Conservation (phyloP, 2,797 vertebrate species). For the Sebastolobus alascanus region DNA sequence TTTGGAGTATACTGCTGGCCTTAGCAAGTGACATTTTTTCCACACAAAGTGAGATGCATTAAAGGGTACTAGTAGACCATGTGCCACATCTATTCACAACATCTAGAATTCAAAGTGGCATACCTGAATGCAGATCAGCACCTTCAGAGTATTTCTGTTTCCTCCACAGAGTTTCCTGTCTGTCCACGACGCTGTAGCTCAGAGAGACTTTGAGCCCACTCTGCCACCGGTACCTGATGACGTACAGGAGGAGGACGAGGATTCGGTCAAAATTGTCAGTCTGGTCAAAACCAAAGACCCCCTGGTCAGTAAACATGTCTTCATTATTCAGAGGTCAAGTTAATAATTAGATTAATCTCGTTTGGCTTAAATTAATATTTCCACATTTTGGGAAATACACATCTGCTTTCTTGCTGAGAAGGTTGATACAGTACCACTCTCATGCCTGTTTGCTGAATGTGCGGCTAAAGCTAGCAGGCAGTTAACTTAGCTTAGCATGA, state of each 20-base stretch:
- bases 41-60: constrained; percentile 1
- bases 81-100: neutral
- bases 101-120: neutral
- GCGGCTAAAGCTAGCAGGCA: neutral
- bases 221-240: constrained; percentile 90
- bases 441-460: neutral
- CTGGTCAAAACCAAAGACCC: constrained; percentile 95
- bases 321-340: neutral
- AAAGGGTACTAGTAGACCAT: neutral
- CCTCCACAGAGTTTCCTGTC: constrained; percentile 88
- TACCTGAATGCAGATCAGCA: neutral
- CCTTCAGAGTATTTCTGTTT: constrained; percentile 20
- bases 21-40: neutral
- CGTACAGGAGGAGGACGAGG: constrained; percentile 90
- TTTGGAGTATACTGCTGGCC: neutral
- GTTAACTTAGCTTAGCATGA: neutral
- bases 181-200: constrained; percentile 93
- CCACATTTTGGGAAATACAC: fast-evolving
- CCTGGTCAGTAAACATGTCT: constrained; percentile 85
- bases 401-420: neutral
- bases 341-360: neutral
- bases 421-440: neutral
- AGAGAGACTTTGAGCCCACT: constrained; percentile 90
- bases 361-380: neutral
- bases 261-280: constrained; percentile 94